Evolutionary conservation across 2,113 vertebrate species (phyloP), one percentile per base, ranked within the genome.

Genomic region (Nymphicus hollandicus): DNA sequence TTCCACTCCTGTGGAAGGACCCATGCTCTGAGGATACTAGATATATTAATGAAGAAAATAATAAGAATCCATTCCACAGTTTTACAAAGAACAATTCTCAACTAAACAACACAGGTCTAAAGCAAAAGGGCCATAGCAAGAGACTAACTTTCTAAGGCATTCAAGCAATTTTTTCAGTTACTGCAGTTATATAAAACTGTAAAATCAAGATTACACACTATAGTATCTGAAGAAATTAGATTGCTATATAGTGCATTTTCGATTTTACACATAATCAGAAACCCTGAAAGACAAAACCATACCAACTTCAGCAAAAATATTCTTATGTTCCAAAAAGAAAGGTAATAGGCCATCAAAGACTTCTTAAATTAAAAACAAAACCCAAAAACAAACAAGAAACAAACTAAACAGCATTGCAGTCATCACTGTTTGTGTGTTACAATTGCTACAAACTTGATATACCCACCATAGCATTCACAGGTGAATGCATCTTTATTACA

Each of bases 191-290:
- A 74, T 65, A 71, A 73, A 88, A 80, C 50, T 49, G 50, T 92
- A 79, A 95, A 95, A 95, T 95, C 70, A 95, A 89, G 90, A 96
- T 96, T 94, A 86, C 28, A 89, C 11, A 55, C 63, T 55, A 79
- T 7, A 79, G 43, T 86, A 94, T 25, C 78, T 95, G 83, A 82
- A 92, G 73, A 93, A 94, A 95, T 95, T 37, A 97, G 91, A 95
- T 86, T 92, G 60, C 29, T 91, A 53, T 61, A 90, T 73, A 63
- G 37, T 22, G 66, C 8, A 82, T 58, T 95, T 94, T 73, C 85
- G 27, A 94, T 96, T 94, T 96, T 89, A 83, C 76, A 82, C 79
- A 53, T 92, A 83, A 90, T 93, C 69, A 79, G 50, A 87, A 92
- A n/a, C 1, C 1, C 33, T 71, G 50, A 87, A 84, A 81, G 47